Percentiles rank a stretch among this genome's conserved stretches.
Evolutionary conservation across 2,113 vertebrate species (phyloP).

Genomic region (Emydocephalus ijimae): DNA sequence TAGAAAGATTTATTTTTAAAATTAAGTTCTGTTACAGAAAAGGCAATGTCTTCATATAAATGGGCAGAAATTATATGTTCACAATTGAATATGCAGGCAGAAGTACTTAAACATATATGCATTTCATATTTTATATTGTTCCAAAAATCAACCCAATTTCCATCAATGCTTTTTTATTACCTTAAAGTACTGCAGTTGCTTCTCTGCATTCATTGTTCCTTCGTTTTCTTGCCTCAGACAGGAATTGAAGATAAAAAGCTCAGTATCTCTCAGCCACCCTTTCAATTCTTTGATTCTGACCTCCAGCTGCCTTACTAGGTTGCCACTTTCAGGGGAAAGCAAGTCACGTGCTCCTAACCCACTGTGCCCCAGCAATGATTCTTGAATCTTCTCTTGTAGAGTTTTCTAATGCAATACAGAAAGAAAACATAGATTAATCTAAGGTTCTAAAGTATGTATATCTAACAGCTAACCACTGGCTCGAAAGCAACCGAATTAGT

Average conservation of each 20-base stretch:
- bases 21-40: not conserved
- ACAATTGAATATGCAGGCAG: conserved; percentile 50
- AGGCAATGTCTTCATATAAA: not conserved
- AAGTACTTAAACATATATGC: conserved; percentile 50
- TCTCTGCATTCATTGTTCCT: conserved; percentile 73
- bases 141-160: conserved; percentile 59
- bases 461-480: conserved; percentile 30
- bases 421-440: conserved; percentile 67
- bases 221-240: conserved; percentile 85
- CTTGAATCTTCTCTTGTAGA: conserved; percentile 78
- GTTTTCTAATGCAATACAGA: conserved; percentile 78
- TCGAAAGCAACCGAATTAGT: conserved; percentile 37
- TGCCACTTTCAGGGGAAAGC: conserved; percentile 88
- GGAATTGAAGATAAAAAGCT: conserved; percentile 98
- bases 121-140: conserved; percentile 64
- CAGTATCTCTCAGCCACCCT: conserved; percentile 93
- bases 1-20: conserved; percentile 2
- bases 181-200: conserved; percentile 95
- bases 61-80: conserved; percentile 37
- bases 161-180: conserved; percentile 76
- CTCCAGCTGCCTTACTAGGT: conserved; percentile 91
- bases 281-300: conserved; percentile 94
- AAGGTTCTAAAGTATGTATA: conserved; percentile 41
- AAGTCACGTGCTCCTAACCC: conserved; percentile 74
- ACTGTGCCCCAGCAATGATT: conserved; percentile 69